Percentiles rank a stretch among this genome's conserved stretches.
Evolutionary conservation across 2,797 vertebrate genomes (phyloP).

Genomic region (Neopelma chrysocephalum): DNA sequence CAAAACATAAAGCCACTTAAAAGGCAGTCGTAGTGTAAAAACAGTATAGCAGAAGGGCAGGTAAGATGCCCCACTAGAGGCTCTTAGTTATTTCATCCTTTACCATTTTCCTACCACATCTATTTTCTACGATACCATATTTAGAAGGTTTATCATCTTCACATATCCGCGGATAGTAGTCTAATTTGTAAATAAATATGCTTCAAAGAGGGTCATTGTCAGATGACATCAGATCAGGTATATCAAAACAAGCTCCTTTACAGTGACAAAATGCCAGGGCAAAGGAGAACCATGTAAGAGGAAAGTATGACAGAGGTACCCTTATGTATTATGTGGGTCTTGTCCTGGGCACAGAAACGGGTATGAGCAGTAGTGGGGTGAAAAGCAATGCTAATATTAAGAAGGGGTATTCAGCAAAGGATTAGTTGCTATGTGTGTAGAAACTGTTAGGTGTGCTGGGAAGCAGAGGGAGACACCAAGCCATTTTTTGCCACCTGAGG

Average conservation of each 20-base stretch:
- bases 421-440: neutral
- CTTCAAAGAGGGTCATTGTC: neutral
- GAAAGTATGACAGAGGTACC: neutral
- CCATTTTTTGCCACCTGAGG: neutral
- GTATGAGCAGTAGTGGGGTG: neutral
- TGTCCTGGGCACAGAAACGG: neutral
- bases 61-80: neutral
- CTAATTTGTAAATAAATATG: neutral
- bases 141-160: neutral
- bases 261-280: neutral
- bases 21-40: neutral
- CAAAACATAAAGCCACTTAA: neutral
- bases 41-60: neutral
- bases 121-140: neutral
- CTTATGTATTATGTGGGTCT: neutral
- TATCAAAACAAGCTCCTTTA: neutral
- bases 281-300: neutral
- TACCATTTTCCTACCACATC: neutral
- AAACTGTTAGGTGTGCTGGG: neutral
- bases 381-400: neutral
- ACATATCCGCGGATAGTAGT: neutral
- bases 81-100: neutral
- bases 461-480: neutral
- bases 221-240: neutral
- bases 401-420: neutral